Percentiles rank a stretch among this genome's conserved stretches.
phyloP scores from a whole-genome alignment of 2,113 vertebrate genomes.

The Caloenas nicobarica region DNA sequence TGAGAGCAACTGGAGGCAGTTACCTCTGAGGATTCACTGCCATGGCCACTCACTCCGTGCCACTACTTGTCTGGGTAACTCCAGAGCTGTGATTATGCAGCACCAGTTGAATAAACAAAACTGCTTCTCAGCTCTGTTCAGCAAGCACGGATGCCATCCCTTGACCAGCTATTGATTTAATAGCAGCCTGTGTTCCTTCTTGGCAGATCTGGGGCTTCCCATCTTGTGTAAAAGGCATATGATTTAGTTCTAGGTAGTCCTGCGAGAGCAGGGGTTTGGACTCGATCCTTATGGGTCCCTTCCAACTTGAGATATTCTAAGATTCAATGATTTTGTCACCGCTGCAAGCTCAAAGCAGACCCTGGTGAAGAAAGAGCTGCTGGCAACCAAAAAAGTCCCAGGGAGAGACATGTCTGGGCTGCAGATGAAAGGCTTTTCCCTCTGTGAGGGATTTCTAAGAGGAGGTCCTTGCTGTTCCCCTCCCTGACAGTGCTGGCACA shows the following conservation, averaged over 20 bases:
- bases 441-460: background rate
- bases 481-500: background rate
- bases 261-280: too few species aligned
- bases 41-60: accelerated
- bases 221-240: background rate
- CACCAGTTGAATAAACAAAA: background rate
- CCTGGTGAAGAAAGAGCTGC: background rate
- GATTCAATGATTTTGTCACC: background rate
- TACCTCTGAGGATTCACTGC: background rate
- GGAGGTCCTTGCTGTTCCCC: background rate
- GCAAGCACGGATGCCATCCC: accelerated
- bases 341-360: background rate
- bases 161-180: background rate
- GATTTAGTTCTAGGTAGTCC: too few species aligned
- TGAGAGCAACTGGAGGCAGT: background rate
- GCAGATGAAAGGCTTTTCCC: background rate
- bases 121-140: background rate
- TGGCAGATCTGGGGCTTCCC: background rate
- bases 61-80: background rate
- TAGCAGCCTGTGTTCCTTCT: background rate
- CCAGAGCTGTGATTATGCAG: background rate
- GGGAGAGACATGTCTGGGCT: background rate
- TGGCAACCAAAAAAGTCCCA: background rate
- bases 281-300: too few species aligned
- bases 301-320: too few species aligned